Base-by-base conservation (phyloP, 2,888 invertebrate species). In the Nephrotoma guestfalica region DNA sequence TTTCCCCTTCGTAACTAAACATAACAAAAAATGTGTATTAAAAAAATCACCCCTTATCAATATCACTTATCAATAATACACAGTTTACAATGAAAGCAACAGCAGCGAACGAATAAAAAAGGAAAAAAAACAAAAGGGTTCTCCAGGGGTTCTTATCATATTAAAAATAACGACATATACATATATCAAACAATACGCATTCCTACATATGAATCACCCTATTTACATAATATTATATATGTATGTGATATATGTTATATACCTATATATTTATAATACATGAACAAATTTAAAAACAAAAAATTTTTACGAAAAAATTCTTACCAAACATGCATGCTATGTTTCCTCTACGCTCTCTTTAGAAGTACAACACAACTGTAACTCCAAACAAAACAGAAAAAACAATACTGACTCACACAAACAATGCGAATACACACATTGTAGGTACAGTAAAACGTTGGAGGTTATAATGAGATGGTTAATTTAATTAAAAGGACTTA, bases 261-360 rank as follows among this genome's bases (percentile, higher is more conserved):
- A 30, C 30, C 30, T 30, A 30, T 30, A 30, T 30, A 30, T 30
- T 30, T 30, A 30, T 30, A 30, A 71, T 9, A 71, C 71, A 71
- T 30, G 71, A 71, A 71, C 30, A 84, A 42, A 84, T 41, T 1
- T 41, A 41, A 84, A 83, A 84, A 41, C 41, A 84, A 84, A 84
- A 41, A 84, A 84, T 84, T 15, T 85, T 85, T 85, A 85, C 85
- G 85, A 85, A 85, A 85, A 85, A 85, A 85, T 85, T 85, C 85
- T 85, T 85, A 45, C 85, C 85, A 85, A 85, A 85, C 85, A 85
- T 85, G 85, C 85, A 85, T 85, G 85, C 84, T 84, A 84, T 84
- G 84, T n/a, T 18, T 41, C 41, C 41, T 84, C 84, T 84, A 84
- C 41, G 15, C 84, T 41, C 41, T 83, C 71, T 71, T 71, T 57